Evolutionary conservation across 1,140 invertebrate species (phyloP), one percentile per base, ranked within the genome.

Genomic region (Panagrolaimus sp.): DNA sequence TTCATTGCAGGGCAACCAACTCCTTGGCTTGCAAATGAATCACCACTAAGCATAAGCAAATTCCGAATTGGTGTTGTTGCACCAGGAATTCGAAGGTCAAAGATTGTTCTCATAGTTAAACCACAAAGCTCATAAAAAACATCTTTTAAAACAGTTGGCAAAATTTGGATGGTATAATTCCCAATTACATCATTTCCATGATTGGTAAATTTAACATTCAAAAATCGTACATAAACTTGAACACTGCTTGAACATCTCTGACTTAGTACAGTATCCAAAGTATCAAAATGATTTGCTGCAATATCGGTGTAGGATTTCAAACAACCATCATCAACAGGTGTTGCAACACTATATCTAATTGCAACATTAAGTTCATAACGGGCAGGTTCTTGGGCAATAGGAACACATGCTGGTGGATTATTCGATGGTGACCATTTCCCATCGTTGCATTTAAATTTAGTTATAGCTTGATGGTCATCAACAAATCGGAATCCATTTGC

Each of bases 111-210:
- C 43, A 96, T 82, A 5, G 93, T 96, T 0, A 91, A 92, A 5
- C 93, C 92, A 82, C 93, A 96, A 0, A 95, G 87, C 75, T 96
- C 92, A 81, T 96, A 97, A 0, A 96, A 84, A 79, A 92, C 90
- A 4, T 90, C 89, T 85, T 95, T 91, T 69, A 88, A 88, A 27
- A 94, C 88, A 14, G 89, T 89, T 1, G 93, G 92, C 57, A 90
- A 87, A 68, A 96, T 90, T n/a, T 90, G 89, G 1, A 96, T 83
- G 16, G 92, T 88, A 72, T 91, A 94, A 80, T 91, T 90, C 84
- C 92, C 90, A 9, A 67, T 65, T 43, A 84, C 67, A 14, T 82
- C 72, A 68, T 25, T 67, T 66, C 76, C 66, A 72, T 72, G 16
- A 62, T n/a, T 46, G 90, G 75, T 86, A 77, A 96, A 93, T 0